Evolutionary conservation across 2,113 vertebrate species (phyloP).

Genomic region (Seriola dumerili): DNA sequence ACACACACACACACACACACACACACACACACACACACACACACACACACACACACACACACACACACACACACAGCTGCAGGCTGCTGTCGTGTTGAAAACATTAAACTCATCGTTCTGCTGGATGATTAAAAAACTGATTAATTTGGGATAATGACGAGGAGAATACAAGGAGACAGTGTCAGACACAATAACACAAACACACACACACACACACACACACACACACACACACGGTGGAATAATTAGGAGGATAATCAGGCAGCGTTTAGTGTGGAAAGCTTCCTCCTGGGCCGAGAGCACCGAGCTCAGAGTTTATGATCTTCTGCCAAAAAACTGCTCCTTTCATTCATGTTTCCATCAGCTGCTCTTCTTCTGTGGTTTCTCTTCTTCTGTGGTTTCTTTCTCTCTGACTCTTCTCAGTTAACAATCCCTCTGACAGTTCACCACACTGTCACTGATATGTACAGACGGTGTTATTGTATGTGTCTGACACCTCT

Average conservation of each 20-base stretch:
- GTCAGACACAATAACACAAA: slow-evolving; percentile 65
- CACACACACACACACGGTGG: slow-evolving; percentile 64
- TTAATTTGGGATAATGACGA: slow-evolving; percentile 82
- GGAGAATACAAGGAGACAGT: slow-evolving; percentile 78
- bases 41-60: slow-evolving; percentile 36
- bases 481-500: background rate
- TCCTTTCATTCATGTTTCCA: background rate
- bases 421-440: background rate
- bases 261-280: slow-evolving; percentile 78
- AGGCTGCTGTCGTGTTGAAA: slow-evolving; percentile 79
- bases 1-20: slow-evolving; percentile 20
- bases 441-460: background rate
- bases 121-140: slow-evolving; percentile 84
- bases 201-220: slow-evolving; percentile 37
- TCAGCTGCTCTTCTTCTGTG: background rate
- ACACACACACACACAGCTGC: slow-evolving; percentile 76
- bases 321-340: background rate
- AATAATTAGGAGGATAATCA: slow-evolving; percentile 85
- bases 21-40: slow-evolving; percentile 6
- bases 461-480: background rate
- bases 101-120: slow-evolving; percentile 84
- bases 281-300: slow-evolving; percentile 64
- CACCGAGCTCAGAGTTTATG: background rate
- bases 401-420: too few species aligned
- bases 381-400: too few species aligned